Percentiles rank a stretch among this genome's conserved stretches.
Evolutionary conservation across 2,113 vertebrate genomes (phyloP).

Genomic region (Malaclemys terrapin): DNA sequence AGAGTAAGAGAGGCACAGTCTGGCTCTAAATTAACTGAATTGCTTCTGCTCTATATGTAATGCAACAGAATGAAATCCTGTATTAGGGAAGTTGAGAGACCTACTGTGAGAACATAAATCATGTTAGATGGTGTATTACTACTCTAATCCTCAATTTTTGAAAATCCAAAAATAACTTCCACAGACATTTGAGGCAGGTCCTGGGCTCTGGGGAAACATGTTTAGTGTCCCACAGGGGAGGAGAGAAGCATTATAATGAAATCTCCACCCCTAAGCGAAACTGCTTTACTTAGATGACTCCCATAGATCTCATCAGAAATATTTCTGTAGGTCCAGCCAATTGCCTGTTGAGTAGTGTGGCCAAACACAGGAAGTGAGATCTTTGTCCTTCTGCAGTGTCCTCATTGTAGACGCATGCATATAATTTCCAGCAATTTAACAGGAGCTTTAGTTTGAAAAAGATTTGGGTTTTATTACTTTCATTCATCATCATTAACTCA

Average conservation of each 20-base stretch:
- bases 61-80: conserved; percentile 39
- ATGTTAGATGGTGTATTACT: neutral
- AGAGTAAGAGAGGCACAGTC: neutral
- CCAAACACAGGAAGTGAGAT: conserved; percentile 72
- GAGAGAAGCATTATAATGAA: conserved; percentile 54
- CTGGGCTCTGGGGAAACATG: conserved; percentile 1
- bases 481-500: conserved; percentile 82
- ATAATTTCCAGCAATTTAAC: conserved; percentile 78
- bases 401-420: conserved; percentile 71
- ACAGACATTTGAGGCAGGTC: neutral
- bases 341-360: conserved; percentile 69
- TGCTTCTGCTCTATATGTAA: conserved; percentile 38
- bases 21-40: neutral
- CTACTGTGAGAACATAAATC: neutral
- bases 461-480: conserved; percentile 80
- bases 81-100: conserved; percentile 32
- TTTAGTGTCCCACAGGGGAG: conserved; percentile 38
- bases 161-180: conserved; percentile 44
- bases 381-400: conserved; percentile 77
- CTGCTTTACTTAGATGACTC: conserved; percentile 63
- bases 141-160: neutral
- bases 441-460: conserved; percentile 79
- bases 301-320: conserved; percentile 18
- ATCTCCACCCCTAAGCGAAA: conserved; percentile 55
- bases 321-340: conserved; percentile 48